Conservation (phyloP, 2,113 vertebrate genomes). For the Syngnathoides biaculeatus region DNA sequence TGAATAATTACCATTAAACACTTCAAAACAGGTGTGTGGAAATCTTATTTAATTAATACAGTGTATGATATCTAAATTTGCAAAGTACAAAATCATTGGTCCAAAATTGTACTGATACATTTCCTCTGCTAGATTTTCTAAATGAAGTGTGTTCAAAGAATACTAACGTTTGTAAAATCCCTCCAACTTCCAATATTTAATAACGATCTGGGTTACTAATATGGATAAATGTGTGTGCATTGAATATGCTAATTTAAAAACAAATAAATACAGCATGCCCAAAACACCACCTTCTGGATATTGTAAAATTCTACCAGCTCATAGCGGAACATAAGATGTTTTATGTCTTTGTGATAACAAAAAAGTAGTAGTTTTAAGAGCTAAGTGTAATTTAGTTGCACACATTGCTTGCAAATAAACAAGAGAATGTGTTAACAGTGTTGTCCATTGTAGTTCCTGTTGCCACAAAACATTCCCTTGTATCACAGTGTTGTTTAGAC, state of each 20-base stretch:
- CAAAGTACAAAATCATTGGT: background rate
- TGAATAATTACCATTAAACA: background rate
- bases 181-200: too few species aligned
- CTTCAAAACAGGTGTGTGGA: background rate
- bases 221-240: too few species aligned
- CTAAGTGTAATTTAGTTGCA: background rate
- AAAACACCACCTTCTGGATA: background rate
- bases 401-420: background rate
- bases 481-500: slow-evolving; percentile 1
- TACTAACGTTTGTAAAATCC: too few species aligned
- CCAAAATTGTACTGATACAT: background rate
- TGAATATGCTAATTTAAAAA: too few species aligned
- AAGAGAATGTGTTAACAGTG: background rate
- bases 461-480: background rate
- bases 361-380: background rate
- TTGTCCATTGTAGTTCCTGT: background rate
- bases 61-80: background rate
- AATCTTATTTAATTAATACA: background rate
- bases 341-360: background rate
- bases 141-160: too few species aligned
- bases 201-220: too few species aligned
- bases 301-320: background rate
- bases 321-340: background rate
- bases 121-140: background rate
- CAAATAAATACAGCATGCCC: background rate